Evolutionary conservation across 2,113 vertebrate species (phyloP), one percentile per base, ranked within the genome.

Genomic region (Eulemur rufifrons): DNA sequence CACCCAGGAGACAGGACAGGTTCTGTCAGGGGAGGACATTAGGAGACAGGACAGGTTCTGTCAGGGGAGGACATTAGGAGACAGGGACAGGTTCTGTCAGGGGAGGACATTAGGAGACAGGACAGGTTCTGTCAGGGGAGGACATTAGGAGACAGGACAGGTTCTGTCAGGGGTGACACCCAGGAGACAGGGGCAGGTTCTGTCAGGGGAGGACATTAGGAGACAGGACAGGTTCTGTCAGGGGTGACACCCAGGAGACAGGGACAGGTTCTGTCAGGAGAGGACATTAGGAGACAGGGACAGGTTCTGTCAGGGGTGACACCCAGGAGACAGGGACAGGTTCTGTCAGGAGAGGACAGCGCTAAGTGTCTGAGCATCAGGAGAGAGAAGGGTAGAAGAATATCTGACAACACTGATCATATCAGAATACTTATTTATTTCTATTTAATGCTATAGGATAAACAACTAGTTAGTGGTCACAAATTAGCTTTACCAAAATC

Each of bases 401-500:
- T 8, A 76, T 92, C 17, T 52, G 93, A 50, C 73, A 84, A 91
- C 74, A 47, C 74, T 88, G 97, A 1, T 77, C 64, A 77, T 69
- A 45, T 68, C 34, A 78, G 91, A 85, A 84, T 37, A 83, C 50
- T 29, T 64, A 83, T 95, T 96, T 82, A 95, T 97, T 93, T 97
- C 91, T 97, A 59, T 93, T 95, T 95, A 83, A 50, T 81, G 71
- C 76, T 95, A 37, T 45, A 95, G 96, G 94, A 76, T 39, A 93
- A 71, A 95, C 96, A 69, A 1, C 87, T 61, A 47, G 68, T 92
- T 59, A 8, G n/a, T 61, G 52, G 34, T 66, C 69, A 32, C 37
- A 69, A 78, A 89, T 95, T 87, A 97, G 97, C 92, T 95, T 97
- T 98, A 95, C 85, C 85, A 95, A 94, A 71, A 59, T 73, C 78